These are phyloP conservation scores for Volucella inflata DNA, from an alignment of 2,888 invertebrate genomes.

Conservation along the genomic window DNA sequence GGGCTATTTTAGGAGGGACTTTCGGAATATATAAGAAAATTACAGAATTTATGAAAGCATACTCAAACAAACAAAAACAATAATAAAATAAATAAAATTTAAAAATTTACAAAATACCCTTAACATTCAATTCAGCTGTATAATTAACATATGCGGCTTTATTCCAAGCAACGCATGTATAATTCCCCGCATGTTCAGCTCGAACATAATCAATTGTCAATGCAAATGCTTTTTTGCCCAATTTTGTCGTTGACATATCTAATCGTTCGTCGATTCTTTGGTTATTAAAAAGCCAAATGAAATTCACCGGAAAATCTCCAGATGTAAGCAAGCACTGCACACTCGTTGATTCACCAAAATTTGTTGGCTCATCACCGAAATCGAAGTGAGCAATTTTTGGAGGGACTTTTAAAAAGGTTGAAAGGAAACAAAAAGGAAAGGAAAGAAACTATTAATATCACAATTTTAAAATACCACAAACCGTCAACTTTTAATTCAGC, in stretches of 20 bases:
- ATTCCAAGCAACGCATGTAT: slow-evolving; percentile 89
- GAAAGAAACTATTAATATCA: slow-evolving; percentile 36
- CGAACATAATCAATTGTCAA: slow-evolving; percentile 89
- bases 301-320: slow-evolving; percentile 88
- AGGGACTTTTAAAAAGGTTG: slow-evolving; percentile 85
- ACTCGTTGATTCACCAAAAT: slow-evolving; percentile 87
- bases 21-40: slow-evolving; percentile 11
- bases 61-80: slow-evolving; percentile 28
- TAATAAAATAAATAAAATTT: neutral
- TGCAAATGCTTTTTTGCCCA: slow-evolving; percentile 87
- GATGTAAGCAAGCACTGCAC: slow-evolving; percentile 86
- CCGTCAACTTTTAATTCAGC: slow-evolving; percentile 90
- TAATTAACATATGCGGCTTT: slow-evolving; percentile 86
- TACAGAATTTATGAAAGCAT: neutral
- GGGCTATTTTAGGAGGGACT: slow-evolving; percentile 91
- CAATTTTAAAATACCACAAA: slow-evolving; percentile 79
- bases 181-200: slow-evolving; percentile 88
- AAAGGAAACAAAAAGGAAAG: slow-evolving; percentile 53
- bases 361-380: slow-evolving; percentile 88
- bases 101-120: slow-evolving; percentile 82
- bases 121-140: slow-evolving; percentile 86
- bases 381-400: slow-evolving; percentile 89
- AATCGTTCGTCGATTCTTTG: slow-evolving; percentile 83
- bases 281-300: slow-evolving; percentile 88
- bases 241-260: slow-evolving; percentile 84